Conservation (phyloP, 2,113 vertebrate species). For the Meles meles region DNA sequence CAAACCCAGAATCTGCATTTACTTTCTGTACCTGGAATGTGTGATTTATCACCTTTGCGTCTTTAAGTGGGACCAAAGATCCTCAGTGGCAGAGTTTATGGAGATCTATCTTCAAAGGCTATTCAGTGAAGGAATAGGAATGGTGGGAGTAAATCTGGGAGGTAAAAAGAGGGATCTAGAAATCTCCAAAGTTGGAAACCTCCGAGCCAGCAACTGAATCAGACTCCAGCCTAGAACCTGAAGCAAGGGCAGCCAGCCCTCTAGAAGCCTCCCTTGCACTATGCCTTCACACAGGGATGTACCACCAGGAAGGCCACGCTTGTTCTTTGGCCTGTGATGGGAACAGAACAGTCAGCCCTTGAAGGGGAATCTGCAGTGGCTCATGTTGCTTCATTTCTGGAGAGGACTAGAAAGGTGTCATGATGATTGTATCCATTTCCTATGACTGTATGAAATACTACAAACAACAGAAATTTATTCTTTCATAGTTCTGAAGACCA, state of each 20-base stretch:
- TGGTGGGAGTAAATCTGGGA: background rate
- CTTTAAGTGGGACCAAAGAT: background rate
- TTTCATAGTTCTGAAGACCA: background rate
- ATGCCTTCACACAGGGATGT: background rate
- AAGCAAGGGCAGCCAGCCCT: background rate
- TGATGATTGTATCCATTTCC: background rate
- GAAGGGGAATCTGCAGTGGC: background rate
- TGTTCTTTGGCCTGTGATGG: background rate
- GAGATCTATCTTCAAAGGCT: background rate
- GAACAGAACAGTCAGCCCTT: background rate
- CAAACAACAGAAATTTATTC: background rate
- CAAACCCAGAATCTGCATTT: background rate
- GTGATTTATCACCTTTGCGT: background rate
- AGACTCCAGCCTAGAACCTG: background rate
- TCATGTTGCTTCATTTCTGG: background rate
- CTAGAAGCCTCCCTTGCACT: too few relatives aligned
- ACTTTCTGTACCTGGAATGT: background rate
- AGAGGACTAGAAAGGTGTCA: background rate
- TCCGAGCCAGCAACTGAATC: background rate
- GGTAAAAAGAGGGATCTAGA: background rate
- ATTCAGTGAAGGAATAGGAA: background rate
- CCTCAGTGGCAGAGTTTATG: background rate
- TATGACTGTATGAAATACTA: background rate
- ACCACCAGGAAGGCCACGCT: fast-evolving
- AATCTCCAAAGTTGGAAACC: background rate